These are phyloP conservation scores for Phymastichus coffea DNA, from an alignment of 1,140 invertebrate species.

Conservation along the genomic window DNA sequence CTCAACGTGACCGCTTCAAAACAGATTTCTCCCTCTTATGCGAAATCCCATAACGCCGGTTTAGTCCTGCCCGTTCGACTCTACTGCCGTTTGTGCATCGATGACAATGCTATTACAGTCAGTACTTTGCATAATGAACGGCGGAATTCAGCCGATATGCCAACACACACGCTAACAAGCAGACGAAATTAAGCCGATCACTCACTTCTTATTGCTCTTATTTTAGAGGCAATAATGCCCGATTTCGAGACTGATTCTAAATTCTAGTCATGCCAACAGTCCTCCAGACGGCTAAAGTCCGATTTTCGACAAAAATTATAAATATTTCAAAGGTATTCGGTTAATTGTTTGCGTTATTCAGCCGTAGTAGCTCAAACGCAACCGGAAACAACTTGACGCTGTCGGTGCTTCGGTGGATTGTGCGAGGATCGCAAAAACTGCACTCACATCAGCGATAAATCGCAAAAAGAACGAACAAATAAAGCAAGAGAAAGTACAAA, in stretches of 20 bases:
- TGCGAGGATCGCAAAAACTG: no score
- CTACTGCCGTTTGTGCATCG: neutral
- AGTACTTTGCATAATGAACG: neutral
- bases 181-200: no score
- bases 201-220: no score
- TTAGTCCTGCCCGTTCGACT: neutral
- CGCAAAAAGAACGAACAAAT: neutral
- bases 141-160: neutral
- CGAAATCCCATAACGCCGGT: neutral
- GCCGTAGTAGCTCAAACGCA: neutral
- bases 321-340: no score
- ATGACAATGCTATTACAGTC: no score
- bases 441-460: neutral
- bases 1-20: neutral
- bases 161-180: neutral
- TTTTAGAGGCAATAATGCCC: no score
- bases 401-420: no score
- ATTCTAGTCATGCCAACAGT: no score
- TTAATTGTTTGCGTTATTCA: neutral
- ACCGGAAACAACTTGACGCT: neutral
- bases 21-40: constrained; percentile 6
- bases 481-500: no score
- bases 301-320: no score
- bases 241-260: no score
- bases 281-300: no score